These are phyloP conservation scores for Brachionus paranguensis DNA, from an alignment of 1,140 invertebrate genomes.

Conservation along the genomic window DNA sequence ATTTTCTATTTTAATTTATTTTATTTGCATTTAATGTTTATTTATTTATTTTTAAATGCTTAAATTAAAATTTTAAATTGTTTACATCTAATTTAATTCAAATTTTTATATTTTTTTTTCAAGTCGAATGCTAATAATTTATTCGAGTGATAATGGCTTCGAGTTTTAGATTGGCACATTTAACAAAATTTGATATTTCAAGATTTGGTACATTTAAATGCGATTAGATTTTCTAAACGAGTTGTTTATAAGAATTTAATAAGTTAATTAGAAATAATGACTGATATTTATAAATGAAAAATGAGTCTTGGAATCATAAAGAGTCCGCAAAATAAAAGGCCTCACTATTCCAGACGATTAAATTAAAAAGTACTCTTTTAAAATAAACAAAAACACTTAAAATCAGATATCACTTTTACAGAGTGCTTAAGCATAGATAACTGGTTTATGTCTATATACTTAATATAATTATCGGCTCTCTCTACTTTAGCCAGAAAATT, in stretches of 20 bases:
- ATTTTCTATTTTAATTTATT: not conserved
- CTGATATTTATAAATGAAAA: slow-evolving; percentile 5
- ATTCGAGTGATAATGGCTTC: not conserved
- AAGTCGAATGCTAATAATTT: not conserved
- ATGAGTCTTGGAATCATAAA: slow-evolving; percentile 8
- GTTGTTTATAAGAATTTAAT: slow-evolving; percentile 31
- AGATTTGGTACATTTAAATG: slow-evolving; percentile 29
- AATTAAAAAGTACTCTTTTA: not conserved
- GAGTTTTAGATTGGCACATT: not conserved
- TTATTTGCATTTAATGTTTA: slow-evolving; percentile 21
- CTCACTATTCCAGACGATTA: slow-evolving; percentile 20
- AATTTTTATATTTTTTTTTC: not conserved
- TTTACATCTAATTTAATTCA: slow-evolving; percentile 28
- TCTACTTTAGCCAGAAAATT: not conserved
- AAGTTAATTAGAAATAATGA: slow-evolving; percentile 30
- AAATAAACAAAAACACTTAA: not conserved
- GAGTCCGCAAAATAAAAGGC: not conserved
- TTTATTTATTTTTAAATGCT: slow-evolving; percentile 36
- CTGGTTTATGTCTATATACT: not conserved
- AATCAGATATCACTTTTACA: not conserved
- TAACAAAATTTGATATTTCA: slow-evolving; percentile 18
- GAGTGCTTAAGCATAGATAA: slow-evolving; percentile 2
- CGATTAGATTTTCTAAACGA: not conserved
- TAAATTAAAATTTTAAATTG: slow-evolving; percentile 34
- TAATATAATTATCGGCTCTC: not conserved